These are phyloP conservation scores for Digitonthophagus gazella DNA, from an alignment of 2,888 invertebrate species.

Conservation along the genomic window DNA sequence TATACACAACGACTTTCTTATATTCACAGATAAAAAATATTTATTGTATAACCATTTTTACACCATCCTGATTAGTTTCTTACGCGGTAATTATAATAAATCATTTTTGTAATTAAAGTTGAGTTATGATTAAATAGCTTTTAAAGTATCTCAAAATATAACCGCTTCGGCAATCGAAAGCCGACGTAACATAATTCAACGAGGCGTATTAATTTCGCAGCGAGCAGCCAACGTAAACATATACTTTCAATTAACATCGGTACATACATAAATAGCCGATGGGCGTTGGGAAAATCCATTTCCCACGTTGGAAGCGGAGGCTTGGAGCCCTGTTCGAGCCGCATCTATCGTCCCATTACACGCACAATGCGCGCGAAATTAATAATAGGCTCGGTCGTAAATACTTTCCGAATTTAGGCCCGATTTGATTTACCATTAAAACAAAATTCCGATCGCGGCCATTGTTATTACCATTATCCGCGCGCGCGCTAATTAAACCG, in stretches of 20 bases:
- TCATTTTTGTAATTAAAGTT: too few relatives aligned
- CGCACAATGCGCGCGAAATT: not conserved
- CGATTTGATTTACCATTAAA: not conserved
- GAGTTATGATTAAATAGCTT: not conserved
- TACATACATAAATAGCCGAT: conserved; percentile 4
- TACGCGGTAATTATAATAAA: too few relatives aligned
- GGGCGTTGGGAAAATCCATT: not conserved
- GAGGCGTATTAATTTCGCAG: not conserved
- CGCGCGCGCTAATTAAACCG: not conserved
- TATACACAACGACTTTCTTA: too few relatives aligned
- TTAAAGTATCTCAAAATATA: too few relatives aligned
- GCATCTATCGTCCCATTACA: not conserved
- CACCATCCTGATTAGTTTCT: too few relatives aligned
- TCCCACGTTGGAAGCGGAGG: not conserved
- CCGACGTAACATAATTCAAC: not conserved
- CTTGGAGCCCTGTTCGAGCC: not conserved
- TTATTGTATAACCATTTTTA: too few relatives aligned
- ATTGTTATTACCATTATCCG: not conserved
- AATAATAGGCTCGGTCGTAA: not conserved
- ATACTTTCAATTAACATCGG: conserved; percentile 17
- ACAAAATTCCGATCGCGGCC: not conserved
- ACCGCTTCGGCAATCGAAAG: too few relatives aligned
- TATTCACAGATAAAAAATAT: too few relatives aligned
- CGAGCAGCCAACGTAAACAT: conserved; percentile 11
- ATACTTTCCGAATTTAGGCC: not conserved